Evolutionary conservation across 2,888 invertebrate species (phyloP), one percentile per base, ranked within the genome.

Genomic region (Lasioglossum lativentre): DNA sequence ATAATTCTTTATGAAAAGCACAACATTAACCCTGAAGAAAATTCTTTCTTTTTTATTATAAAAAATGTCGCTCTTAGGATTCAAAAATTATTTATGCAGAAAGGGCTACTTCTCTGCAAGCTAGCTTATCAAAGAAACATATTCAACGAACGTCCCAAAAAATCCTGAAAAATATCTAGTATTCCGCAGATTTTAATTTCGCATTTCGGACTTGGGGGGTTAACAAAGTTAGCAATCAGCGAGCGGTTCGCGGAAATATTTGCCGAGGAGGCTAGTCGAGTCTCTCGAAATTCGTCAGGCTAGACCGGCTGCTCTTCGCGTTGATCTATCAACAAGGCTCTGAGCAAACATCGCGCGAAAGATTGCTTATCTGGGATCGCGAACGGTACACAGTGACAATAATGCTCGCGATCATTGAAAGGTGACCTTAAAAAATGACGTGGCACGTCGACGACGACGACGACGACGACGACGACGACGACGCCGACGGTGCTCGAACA

Each of bases 311-410:
- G 84, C 85, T 86, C 79, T 77, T 78, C 73, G 79, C 70, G 87
- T 83, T 81, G 78, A 76, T 79, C 82, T 89, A 89, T 90, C 88
- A 88, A 90, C 88, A 88, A 84, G 82, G 77, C 83, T 83, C 52
- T 84, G 88, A 80, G 90, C 85, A 90, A 90, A 92, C 89, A 91
- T 86, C 83, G 88, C 87, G 87, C 68, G 82, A 85, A 89, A 86
- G 91, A 91, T 92, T 92, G 84, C 90, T 92, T 92, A 92, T 92
- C 92, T 88, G 77, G 86, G 83, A 89, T 90, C 83, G 82, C 85
- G 75, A 86, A 87, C 77, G 83, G 74, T 84, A 73, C 72, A 71
- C 47, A 83, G 71, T 79, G 90, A 90, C 88, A 88, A 90, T 89
- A 45, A 84, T 78, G 84, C 82, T 83, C 73, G 72, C 78, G 81